Base-by-base conservation (phyloP, 2,888 invertebrate species). In the Chloroclysta siterata region DNA sequence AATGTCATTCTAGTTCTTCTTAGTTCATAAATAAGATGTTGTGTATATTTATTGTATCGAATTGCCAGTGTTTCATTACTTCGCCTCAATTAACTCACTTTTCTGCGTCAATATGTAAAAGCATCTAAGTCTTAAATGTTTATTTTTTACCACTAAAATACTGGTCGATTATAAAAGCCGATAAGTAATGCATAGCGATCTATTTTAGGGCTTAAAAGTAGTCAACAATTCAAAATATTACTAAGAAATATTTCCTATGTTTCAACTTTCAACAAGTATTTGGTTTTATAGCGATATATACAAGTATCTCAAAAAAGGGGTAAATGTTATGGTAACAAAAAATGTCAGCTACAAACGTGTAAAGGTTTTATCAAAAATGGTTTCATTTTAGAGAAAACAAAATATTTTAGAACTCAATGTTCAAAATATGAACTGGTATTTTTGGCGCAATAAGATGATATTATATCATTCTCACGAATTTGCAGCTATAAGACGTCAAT, bases 291-390 rank as follows among this genome's bases (percentile, higher is more conserved):
- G 81, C 80, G 70, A 80, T 81, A 75, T 74, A 77, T 76, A 76
- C 77, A 67, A 78, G 74, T 82, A 72, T 70, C 71, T 72, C 62
- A 63, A 87, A 87, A 88, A 87, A 79, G 84, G 85, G 86, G 83
- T 88, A 88, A 83, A 85, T 80, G 80, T 65, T 81, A 85, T 81
- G 67, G 56, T 82, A 87, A 88, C 83, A 81, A 81, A 83, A 83
- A 82, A 68, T 69, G 77, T 75, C 77, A 72, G 81, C 86, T 87
- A 87, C 81, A 88, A 86, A 88, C 63, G 83, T 91, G 91, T 91
- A 91, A 87, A 90, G 84, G 80, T 87, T 80, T 78, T 89, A 87
- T 90, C 90, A 89, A 91, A 91, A 90, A 81, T 81, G 77, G 79
- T 83, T 80, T 76, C 69, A 74, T 75, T 74, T 76, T 70, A 70